phyloP scores from a whole-genome alignment of 92 coral and sea anemone genomes.

The Siderastrea siderea region DNA sequence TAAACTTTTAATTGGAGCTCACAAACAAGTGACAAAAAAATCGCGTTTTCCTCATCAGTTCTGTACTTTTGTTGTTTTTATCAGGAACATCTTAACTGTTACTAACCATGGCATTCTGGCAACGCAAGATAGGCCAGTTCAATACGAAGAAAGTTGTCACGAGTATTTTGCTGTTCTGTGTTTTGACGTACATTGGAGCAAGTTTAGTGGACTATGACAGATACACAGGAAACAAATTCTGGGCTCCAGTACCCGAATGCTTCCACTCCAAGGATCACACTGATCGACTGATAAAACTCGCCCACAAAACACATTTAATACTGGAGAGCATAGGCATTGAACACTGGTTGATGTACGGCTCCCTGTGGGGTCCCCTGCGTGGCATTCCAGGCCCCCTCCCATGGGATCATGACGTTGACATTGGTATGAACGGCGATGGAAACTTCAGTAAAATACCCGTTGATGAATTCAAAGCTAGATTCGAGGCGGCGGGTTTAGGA shows the following conservation, averaged over 20 bases:
- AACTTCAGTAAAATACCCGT: constrained; percentile 24
- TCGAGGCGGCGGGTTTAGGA: constrained; percentile 38
- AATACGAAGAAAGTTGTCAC: neutral
- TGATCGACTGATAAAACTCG: neutral
- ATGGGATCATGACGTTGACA: constrained; percentile 39
- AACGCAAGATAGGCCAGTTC: neutral
- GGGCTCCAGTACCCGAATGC: neutral
- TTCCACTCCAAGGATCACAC: neutral
- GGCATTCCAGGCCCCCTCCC: constrained; percentile 60
- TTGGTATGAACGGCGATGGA: constrained; percentile 29
- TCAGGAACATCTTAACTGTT: neutral
- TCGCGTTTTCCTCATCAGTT: too few relatives aligned
- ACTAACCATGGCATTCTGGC: neutral
- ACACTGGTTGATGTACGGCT: too few relatives aligned
- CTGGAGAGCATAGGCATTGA: neutral
- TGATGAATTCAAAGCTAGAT: constrained; percentile 48
- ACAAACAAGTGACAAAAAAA: too few relatives aligned
- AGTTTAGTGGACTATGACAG: neutral
- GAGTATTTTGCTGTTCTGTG: neutral
- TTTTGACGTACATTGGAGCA: neutral
- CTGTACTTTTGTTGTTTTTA: too few relatives aligned
- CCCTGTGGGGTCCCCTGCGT: neutral
- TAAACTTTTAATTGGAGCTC: too few relatives aligned
- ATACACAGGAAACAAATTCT: neutral
- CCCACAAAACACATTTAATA: constrained; percentile 24